These are phyloP conservation scores for Thera britannica DNA, from an alignment of 2,888 invertebrate species.

Conservation along the genomic window DNA sequence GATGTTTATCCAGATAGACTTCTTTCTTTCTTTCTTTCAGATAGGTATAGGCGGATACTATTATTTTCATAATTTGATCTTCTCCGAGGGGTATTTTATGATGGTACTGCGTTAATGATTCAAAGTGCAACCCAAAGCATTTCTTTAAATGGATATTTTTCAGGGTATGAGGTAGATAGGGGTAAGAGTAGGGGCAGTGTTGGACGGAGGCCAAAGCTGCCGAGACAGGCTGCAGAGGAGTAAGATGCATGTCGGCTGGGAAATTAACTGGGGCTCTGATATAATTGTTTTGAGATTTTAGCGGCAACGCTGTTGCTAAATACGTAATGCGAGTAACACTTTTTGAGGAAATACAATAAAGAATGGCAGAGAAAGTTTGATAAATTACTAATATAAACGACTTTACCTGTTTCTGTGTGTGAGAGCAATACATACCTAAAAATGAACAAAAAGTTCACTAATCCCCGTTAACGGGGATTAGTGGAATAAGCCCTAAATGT, in stretches of 20 bases:
- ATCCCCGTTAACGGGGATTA: too few species aligned
- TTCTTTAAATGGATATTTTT: constrained; percentile 7
- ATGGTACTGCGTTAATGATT: too few species aligned
- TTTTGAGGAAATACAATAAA: neutral
- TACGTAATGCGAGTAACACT: neutral
- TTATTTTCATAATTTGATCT: too few species aligned
- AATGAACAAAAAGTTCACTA: too few species aligned
- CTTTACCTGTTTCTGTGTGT: too few species aligned
- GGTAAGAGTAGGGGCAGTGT: neutral
- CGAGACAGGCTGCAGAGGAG: constrained; percentile 10
- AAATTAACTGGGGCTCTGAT: constrained; percentile 10
- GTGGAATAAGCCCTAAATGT: too few species aligned
- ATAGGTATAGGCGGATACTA: too few species aligned
- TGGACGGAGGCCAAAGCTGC: constrained; percentile 20
- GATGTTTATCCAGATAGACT: too few species aligned
- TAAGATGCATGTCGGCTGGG: constrained; percentile 6
- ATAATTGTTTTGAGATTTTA: constrained; percentile 5
- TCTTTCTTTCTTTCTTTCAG: too few species aligned
- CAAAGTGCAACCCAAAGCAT: neutral
- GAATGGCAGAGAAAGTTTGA: neutral
- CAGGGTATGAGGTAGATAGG: neutral
- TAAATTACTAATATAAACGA: too few species aligned
- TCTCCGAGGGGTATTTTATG: too few species aligned
- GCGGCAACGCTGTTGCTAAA: neutral
- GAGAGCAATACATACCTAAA: too few species aligned